phyloP scores from a whole-genome alignment of 2,797 vertebrate species.

The Centroberyx gerrardi region DNA sequence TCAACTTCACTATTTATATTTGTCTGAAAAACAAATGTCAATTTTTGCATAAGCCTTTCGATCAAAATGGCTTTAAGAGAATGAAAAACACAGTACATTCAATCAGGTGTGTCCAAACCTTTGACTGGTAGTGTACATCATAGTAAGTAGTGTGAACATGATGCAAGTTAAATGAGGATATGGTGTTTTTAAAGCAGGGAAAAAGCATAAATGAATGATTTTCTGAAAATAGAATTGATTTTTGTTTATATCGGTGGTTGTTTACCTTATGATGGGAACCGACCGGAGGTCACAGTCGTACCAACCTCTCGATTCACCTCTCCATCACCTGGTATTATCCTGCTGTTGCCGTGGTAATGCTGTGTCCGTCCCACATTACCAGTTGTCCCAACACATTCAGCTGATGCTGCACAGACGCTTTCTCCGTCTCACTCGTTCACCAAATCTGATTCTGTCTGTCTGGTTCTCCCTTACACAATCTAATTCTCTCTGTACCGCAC shows the following conservation, averaged over 20 bases:
- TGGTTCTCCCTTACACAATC: constrained; percentile 28
- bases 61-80: too few species aligned
- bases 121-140: too few species aligned
- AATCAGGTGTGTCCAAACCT: too few species aligned
- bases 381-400: constrained; percentile 39
- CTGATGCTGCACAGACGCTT: constrained; percentile 64
- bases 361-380: constrained; percentile 59
- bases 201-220: constrained; percentile 14
- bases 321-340: constrained; percentile 56
- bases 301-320: constrained; percentile 54
- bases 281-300: constrained; percentile 67
- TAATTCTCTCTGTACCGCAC: constrained; percentile 33
- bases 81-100: too few species aligned
- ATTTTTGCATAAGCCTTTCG: too few species aligned
- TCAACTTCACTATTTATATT: too few species aligned
- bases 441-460: constrained; percentile 51
- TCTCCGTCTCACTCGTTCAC: constrained; percentile 15
- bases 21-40: too few species aligned
- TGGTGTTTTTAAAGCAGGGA: too few species aligned
- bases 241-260: constrained; percentile 31
- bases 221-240: constrained; percentile 28
- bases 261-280: constrained; percentile 46
- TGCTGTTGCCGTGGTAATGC: constrained; percentile 66
- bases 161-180: too few species aligned
- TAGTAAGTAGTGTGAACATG: too few species aligned